Evolutionary conservation across 2,797 vertebrate genomes (phyloP).

Genomic region (Danionella dracula): DNA sequence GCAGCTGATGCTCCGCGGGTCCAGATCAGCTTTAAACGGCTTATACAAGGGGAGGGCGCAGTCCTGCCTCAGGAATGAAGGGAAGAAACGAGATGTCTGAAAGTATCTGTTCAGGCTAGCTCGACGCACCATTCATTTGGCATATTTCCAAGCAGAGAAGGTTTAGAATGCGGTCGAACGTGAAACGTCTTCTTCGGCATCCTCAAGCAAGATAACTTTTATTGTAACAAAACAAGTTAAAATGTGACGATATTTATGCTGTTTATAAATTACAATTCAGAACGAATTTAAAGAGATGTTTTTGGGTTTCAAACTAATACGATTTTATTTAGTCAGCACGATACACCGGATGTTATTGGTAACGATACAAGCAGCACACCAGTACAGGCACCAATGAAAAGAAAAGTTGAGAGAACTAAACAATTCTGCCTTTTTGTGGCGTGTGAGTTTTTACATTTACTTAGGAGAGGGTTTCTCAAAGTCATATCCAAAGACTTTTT

Average conservation of each 20-base stretch:
- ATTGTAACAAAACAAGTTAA: neutral
- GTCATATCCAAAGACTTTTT: neutral
- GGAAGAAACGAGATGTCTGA: constrained; percentile 67
- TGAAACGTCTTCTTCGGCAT: neutral
- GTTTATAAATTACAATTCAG: no score
- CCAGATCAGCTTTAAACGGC: constrained; percentile 66
- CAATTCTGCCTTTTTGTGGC: no score
- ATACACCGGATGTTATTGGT: no score
- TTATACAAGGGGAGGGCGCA: constrained; percentile 63
- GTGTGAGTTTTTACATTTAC: no score
- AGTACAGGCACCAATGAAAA: no score
- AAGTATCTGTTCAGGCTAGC: constrained; percentile 75
- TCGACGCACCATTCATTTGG: constrained; percentile 68
- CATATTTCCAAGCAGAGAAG: constrained; percentile 59
- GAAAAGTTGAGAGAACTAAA: no score
- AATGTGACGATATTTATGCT: no score
- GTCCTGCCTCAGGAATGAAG: constrained; percentile 67
- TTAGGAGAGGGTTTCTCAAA: no score
- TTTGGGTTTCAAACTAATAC: no score
- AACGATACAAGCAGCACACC: no score
- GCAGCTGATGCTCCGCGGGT: neutral
- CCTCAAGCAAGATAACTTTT: constrained; percentile 1
- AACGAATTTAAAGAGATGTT: no score
- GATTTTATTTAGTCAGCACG: no score
- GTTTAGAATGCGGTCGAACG: constrained; percentile 50